Percentiles rank a stretch among this genome's conserved stretches.
Conservation (phyloP, 2,797 vertebrate genomes). For the Lophotriccus pileatus region DNA sequence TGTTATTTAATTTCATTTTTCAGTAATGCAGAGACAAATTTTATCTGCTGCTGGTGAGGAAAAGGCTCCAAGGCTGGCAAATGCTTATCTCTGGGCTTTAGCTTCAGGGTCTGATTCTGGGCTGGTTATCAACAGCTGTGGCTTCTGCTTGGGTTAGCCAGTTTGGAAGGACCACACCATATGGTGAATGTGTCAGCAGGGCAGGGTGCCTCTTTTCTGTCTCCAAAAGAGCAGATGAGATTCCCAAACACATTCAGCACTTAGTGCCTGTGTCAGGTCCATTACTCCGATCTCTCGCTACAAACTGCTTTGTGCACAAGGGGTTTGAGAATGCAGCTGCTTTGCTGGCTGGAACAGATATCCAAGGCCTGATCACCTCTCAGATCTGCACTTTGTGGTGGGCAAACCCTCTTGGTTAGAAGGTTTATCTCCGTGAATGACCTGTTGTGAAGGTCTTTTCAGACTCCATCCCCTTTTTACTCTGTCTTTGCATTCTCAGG, state of each 20-base stretch:
- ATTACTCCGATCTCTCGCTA: neutral
- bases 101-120: neutral
- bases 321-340: neutral
- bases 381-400: neutral
- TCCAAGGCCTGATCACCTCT: neutral
- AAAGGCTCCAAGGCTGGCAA: neutral
- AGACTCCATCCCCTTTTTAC: neutral
- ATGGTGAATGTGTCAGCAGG: neutral
- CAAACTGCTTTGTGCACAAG: neutral
- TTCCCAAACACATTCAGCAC: neutral
- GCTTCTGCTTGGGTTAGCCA: neutral
- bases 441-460: neutral
- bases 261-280: neutral
- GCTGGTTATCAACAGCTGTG: neutral
- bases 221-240: neutral
- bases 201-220: neutral
- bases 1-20: constrained; percentile 18
- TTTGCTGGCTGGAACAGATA: neutral
- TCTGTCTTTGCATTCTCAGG: neutral
- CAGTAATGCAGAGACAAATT: neutral
- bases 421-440: neutral
- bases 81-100: neutral
- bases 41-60: neutral
- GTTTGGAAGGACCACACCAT: neutral
- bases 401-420: neutral